Base-by-base conservation (phyloP, 2,888 invertebrate genomes). In the Drosophila siamana region DNA sequence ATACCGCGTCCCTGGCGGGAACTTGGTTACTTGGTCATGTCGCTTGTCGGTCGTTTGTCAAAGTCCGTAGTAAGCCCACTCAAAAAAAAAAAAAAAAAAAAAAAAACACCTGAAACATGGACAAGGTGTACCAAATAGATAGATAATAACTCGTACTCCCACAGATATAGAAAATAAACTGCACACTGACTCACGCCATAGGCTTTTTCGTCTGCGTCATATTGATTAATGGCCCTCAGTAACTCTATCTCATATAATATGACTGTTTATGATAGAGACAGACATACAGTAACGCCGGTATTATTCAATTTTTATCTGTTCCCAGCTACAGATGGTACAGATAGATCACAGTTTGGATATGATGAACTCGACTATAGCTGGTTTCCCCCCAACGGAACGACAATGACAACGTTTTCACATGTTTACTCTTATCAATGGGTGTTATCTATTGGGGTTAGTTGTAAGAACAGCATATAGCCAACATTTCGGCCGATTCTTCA, bases 161-260 rank as follows among this genome's bases (percentile, higher is more conserved):
- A 36, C n/a, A 16, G 15, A n/a, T 16, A 51, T 36, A 9, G 16
- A 24, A 44, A 13, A 36, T n/a, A n/a, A 33, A 8, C 8, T 13
- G 6, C 2, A 4, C 48, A 30, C 28, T 75, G 86, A 80, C 62
- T 80, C 80, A 80, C 54, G 22, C 47, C 13, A 51, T 26, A 43
- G 64, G 33, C 38, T 48, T 57, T 44, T 7, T 33, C 33, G 33
- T 33, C 46, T 22, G 70, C 61, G 64, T 61, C 67, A 81, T 67
- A 64, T 70, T 79, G 86, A 81, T 81, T 84, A 67, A 70, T 78
- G 76, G 6, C 46, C 28, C 1, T 9, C 40, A 15, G 36, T 16
- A 56, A 26, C 52, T 48, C 28, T 52, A 47, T 40, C 48, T 60
- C 28, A 2, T 43, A 15, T 33, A 46, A 46, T 51, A 60, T 60